These are phyloP conservation scores for Mnemiopsis leidyi DNA, from an alignment of 37 sponge, comb jelly and placozoan genomes.

Conservation along the genomic window DNA sequence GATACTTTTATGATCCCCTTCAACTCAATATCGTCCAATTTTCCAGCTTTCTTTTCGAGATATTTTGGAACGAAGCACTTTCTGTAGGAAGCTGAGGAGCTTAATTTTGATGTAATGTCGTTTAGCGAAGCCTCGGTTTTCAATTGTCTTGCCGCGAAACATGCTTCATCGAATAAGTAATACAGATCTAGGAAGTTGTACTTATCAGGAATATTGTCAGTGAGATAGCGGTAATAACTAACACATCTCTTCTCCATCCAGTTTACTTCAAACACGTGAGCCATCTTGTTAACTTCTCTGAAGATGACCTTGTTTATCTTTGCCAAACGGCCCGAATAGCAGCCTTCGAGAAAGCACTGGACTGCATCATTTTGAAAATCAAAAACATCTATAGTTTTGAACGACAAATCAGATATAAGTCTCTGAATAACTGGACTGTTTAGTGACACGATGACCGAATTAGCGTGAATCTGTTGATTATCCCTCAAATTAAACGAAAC, in stretches of 20 bases:
- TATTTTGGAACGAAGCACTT: not conserved
- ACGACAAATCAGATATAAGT: not conserved
- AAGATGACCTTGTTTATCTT: not conserved
- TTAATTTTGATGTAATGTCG: not conserved
- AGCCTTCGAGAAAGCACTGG: not conserved
- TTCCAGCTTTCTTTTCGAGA: not conserved
- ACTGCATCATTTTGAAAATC: not conserved
- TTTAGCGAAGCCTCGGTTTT: not conserved
- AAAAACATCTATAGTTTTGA: not conserved
- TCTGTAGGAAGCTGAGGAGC: not conserved
- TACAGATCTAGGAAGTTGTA: not conserved
- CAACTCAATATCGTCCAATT: not conserved
- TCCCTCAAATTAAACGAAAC: not conserved
- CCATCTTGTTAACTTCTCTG: conserved; percentile 51
- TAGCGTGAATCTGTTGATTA: not conserved
- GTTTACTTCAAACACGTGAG: not conserved
- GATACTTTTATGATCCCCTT: not conserved
- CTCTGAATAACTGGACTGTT: conserved; percentile 36
- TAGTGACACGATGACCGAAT: conserved; percentile 33
- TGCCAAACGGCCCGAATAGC: not conserved
- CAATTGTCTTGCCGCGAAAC: not conserved
- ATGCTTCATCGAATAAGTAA: not conserved
- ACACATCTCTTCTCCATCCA: conserved; percentile 27
- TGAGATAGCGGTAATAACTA: not conserved
- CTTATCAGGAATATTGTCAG: not conserved